Evolutionary conservation across 1,140 invertebrate species (phyloP).

Genomic region (Chelonus insularis): DNA sequence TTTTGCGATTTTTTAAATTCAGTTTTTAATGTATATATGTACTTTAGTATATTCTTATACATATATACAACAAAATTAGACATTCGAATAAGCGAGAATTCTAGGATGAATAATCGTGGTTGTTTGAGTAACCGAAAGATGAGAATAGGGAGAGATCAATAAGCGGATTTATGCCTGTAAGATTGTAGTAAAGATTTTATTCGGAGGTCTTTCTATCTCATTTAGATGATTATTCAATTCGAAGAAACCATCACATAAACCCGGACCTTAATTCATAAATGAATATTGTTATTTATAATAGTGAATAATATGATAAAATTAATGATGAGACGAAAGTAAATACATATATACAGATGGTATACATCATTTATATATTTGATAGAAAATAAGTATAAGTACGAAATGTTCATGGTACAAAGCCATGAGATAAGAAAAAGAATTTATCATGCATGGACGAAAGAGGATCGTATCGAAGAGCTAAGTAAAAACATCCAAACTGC

Average conservation of each 20-base stretch:
- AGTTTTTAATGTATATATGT: no score
- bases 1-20: no score
- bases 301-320: constrained; percentile 6
- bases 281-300: neutral
- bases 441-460: constrained; percentile 8
- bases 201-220: constrained; percentile 7
- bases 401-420: neutral
- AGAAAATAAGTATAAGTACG: neutral
- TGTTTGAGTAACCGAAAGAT: constrained; percentile 9
- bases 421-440: constrained; percentile 2
- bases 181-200: constrained; percentile 6
- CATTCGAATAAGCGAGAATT: no score
- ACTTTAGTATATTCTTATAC: no score
- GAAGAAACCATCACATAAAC: neutral
- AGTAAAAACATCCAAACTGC: constrained; percentile 41
- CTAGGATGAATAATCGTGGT: constrained; percentile 11
- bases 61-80: no score
- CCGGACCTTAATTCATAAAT: neutral
- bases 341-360: no score
- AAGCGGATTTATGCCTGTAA: constrained; percentile 4
- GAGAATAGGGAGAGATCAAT: neutral
- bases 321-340: constrained; percentile 4
- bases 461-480: neutral
- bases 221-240: neutral
- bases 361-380: no score